A percentile compares a stretch with the other conserved stretches of the same genome.
These are phyloP conservation scores for Aldabrachelys gigantea DNA, from an alignment of 2,113 vertebrate genomes.

Conservation along the genomic window DNA sequence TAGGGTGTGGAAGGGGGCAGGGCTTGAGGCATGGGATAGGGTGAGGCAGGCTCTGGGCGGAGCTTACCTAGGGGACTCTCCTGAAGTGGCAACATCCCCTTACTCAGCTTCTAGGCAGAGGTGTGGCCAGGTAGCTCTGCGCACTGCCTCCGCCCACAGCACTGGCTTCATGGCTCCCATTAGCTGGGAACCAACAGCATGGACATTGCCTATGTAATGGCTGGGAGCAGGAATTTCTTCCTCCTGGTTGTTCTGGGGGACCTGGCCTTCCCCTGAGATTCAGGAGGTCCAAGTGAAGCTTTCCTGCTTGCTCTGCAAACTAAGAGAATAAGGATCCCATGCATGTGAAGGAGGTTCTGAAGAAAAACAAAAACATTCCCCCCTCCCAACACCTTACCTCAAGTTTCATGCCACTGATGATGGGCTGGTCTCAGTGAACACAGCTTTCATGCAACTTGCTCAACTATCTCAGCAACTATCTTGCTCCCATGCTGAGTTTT, in stretches of 20 bases:
- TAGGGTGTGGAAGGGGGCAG: no score
- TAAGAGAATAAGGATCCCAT: neutral
- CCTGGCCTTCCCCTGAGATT: neutral
- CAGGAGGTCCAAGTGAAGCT: neutral
- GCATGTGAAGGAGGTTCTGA: neutral
- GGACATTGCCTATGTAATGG: neutral
- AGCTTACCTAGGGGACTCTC: no score
- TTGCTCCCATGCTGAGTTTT: fast-evolving
- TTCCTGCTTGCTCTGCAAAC: neutral
- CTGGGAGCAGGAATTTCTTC: neutral
- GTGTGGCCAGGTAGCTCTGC: no score
- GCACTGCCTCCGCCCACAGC: no score
- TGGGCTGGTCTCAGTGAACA: neutral
- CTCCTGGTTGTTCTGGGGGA: neutral
- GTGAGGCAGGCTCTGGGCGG: no score
- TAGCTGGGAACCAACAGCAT: neutral
- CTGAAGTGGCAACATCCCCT: no score
- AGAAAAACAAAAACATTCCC: no score
- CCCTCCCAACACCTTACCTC: neutral
- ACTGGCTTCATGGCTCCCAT: no score
- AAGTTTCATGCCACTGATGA: neutral
- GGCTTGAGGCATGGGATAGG: no score
- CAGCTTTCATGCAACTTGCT: conserved; percentile 16
- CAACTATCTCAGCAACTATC: neutral
- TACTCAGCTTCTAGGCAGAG: no score